phyloP scores from a whole-genome alignment of 2,888 invertebrate species.

The Sesamia inferens region DNA sequence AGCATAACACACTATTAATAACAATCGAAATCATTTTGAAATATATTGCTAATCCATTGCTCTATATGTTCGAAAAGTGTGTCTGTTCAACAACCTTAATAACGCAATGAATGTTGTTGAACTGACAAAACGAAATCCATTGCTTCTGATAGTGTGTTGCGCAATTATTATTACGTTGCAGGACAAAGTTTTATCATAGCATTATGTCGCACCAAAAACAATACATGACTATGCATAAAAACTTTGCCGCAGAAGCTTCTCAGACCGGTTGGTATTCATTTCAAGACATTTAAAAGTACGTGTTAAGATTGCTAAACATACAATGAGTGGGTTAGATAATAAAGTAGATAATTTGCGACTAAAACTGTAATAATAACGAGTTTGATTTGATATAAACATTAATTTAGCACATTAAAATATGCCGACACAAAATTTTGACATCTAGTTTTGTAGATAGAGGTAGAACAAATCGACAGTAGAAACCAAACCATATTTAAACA shows the following conservation, averaged over 20 bases:
- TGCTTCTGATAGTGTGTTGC: too few species aligned
- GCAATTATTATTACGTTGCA: too few species aligned
- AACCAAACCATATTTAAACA: neutral
- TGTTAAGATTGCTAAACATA: slow-evolving; percentile 52
- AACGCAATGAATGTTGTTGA: too few species aligned
- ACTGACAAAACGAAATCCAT: too few species aligned
- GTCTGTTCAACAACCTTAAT: too few species aligned
- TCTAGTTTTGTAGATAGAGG: slow-evolving; percentile 34
- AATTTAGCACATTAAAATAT: slow-evolving; percentile 48
- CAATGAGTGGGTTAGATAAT: slow-evolving; percentile 65
- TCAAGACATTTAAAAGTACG: neutral
- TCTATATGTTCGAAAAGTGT: too few species aligned
- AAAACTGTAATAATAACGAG: slow-evolving; percentile 27
- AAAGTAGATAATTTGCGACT: slow-evolving; percentile 50
- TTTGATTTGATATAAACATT: slow-evolving; percentile 33
- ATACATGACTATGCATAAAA: too few species aligned
- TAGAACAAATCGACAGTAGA: neutral
- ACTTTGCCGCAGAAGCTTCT: neutral
- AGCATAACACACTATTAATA: too few species aligned
- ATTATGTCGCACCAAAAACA: too few species aligned
- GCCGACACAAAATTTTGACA: slow-evolving; percentile 27
- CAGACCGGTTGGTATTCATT: neutral
- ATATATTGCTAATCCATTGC: too few species aligned
- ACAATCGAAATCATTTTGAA: too few species aligned
- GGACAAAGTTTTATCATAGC: too few species aligned